Base-by-base conservation (phyloP, 2,888 invertebrate genomes). In the Erpobdella octoculata region DNA sequence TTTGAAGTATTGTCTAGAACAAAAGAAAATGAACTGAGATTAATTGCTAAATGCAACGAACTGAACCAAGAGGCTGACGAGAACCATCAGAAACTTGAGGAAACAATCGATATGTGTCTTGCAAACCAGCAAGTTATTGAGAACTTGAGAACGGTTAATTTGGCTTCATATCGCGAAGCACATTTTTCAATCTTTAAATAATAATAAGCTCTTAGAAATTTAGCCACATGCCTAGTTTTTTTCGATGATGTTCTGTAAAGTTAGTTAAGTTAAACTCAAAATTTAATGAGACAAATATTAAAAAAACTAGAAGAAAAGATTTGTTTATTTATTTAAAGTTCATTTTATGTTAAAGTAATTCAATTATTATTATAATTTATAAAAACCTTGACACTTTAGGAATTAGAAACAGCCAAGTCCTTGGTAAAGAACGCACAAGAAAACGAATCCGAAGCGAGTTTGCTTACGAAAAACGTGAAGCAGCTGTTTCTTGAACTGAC, bases 391-490 rank as follows among this genome's bases (percentile, higher is more conserved):
- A n/a, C 31, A 9, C 6, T n/a, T n/a, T 33, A 71, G 71, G 71
- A 71, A 59, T n/a, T 71, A 15, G 67, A 53, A 8, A n/a, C 25
- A 5, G 71, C 71, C 0, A 21, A 67, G 59, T 2, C 25, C 8
- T 35, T 67, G 37, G 67, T 71, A 65, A 53, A 65, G 18, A 67
- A 66, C 15, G 71, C 71, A 5, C 71, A 71, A 28, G 67, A 66
- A 48, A 71, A 71, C n/a, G 71, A 71, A 36, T 48, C 67, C n/a
- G 67, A 66, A 28, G 71, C 71, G 28, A 48, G 71, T 6, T 36
- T 33, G 9, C 37, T 67, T 25, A 67, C 71, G 18, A 66, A 9
- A 12, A 71, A 71, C 41, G 58, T 71, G n/a, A 71, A 67, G 38
- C 66, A 71, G 31, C 67, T 67, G 25, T 53, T 71, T 36, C 36